phyloP scores from a whole-genome alignment of 2,797 vertebrate species.

The Threskiornis aethiopicus region DNA sequence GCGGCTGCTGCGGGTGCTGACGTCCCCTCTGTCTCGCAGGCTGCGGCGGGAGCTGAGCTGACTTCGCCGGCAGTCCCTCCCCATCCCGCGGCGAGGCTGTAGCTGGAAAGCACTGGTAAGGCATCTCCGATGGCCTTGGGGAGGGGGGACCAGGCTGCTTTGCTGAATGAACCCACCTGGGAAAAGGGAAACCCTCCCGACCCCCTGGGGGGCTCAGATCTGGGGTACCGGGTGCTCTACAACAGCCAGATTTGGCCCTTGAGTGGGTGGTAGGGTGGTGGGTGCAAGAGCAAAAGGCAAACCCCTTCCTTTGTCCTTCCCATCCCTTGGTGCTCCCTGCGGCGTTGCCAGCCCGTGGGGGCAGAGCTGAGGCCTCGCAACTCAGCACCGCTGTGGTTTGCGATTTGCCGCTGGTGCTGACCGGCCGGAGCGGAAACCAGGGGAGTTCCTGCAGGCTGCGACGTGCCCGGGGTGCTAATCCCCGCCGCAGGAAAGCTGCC shows the following conservation, averaged over 20 bases:
- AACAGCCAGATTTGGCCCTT: neutral
- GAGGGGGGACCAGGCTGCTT: neutral
- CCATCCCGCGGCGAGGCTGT: neutral
- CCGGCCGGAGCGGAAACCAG: neutral
- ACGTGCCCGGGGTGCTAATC: slow-evolving; percentile 51
- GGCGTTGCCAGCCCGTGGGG: neutral
- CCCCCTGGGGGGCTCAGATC: neutral
- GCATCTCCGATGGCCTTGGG: accelerated
- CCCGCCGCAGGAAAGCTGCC: neutral
- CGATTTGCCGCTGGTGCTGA: neutral
- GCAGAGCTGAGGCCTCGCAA: neutral
- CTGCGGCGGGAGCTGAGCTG: slow-evolving; percentile 1
- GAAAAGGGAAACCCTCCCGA: neutral
- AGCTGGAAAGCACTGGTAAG: neutral
- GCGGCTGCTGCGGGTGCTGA: neutral
- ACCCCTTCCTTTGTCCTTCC: neutral
- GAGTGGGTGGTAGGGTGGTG: neutral
- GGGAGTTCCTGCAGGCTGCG: slow-evolving; percentile 41
- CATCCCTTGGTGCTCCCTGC: accelerated
- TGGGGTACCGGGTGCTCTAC: neutral
- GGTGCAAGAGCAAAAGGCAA: neutral
- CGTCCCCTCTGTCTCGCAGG: neutral
- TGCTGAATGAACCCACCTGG: neutral
- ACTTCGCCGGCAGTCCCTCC: neutral
- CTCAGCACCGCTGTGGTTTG: neutral